These are phyloP conservation scores for Varanus salvator DNA, from an alignment of 2,113 vertebrate genomes.

Conservation along the genomic window DNA sequence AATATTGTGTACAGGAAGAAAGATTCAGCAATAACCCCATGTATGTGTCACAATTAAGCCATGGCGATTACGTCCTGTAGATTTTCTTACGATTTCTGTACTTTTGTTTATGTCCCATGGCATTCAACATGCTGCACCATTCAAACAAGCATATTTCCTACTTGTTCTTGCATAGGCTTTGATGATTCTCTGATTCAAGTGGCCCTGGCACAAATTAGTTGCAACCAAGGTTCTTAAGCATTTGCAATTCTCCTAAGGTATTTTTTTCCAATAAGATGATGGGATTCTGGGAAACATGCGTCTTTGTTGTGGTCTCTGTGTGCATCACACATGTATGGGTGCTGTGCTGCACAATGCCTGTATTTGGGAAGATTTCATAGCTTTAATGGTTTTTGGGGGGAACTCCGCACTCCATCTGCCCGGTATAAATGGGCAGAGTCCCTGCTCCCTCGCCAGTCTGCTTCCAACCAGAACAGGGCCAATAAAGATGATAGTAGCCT, in stretches of 20 bases:
- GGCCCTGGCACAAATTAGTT: not conserved
- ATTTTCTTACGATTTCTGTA: not conserved
- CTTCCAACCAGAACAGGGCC: too few species aligned
- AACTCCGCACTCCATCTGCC: too few species aligned
- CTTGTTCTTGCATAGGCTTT: not conserved
- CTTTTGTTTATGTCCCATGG: not conserved
- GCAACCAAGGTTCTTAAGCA: not conserved
- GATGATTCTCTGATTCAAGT: not conserved
- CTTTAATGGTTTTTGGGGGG: too few species aligned
- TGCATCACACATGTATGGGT: too few species aligned
- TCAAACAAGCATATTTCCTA: not conserved
- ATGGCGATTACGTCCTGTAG: not conserved
- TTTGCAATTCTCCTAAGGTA: not conserved
- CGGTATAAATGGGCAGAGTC: too few species aligned
- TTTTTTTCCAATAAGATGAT: not conserved
- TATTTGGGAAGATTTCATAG: too few species aligned
- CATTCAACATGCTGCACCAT: too few species aligned
- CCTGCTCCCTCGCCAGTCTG: too few species aligned
- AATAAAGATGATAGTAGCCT: too few species aligned
- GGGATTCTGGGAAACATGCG: not conserved
- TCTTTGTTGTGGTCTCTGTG: not conserved
- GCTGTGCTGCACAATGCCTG: too few species aligned
- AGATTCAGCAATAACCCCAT: not conserved
- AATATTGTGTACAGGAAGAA: not conserved
- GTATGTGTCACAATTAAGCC: not conserved